Percentiles rank a stretch among this genome's conserved stretches.
These are phyloP conservation scores for Smutsia temminckii DNA, from an alignment of 2,797 vertebrate genomes.

Conservation along the genomic window DNA sequence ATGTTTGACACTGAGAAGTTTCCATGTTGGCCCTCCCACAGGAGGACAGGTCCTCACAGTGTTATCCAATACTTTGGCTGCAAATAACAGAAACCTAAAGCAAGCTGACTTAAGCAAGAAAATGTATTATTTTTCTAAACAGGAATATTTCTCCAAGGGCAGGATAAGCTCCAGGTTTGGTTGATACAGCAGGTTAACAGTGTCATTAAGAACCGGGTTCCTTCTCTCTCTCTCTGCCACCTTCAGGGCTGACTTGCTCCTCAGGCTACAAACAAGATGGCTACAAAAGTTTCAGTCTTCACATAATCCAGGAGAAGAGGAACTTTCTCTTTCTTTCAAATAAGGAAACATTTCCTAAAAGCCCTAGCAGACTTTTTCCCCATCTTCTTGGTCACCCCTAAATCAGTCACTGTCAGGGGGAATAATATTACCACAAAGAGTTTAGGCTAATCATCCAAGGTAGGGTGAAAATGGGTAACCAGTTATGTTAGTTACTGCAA, in stretches of 20 bases:
- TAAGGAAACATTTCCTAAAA: conserved; percentile 30
- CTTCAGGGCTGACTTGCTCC: background rate
- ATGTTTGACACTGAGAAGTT: background rate
- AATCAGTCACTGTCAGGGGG: background rate
- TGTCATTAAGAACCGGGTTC: background rate
- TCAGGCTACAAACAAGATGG: background rate
- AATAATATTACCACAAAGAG: background rate
- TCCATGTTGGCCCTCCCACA: background rate
- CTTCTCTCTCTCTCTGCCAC: background rate
- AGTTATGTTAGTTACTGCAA: background rate
- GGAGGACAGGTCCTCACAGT: background rate
- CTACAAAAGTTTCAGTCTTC: background rate
- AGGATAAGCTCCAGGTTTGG: background rate
- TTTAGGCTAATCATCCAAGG: background rate
- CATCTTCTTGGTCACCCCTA: background rate
- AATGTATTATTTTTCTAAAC: conserved; percentile 8
- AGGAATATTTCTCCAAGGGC: background rate
- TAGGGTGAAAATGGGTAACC: background rate
- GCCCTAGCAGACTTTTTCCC: background rate
- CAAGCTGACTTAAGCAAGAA: conserved; percentile 6
- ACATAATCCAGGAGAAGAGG: background rate
- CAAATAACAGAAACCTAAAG: conserved; percentile 7
- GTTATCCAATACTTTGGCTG: background rate
- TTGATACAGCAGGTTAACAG: background rate
- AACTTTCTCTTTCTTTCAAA: background rate